These are phyloP conservation scores for Sesamia nonagrioides DNA, from an alignment of 1,140 invertebrate species.

Conservation along the genomic window DNA sequence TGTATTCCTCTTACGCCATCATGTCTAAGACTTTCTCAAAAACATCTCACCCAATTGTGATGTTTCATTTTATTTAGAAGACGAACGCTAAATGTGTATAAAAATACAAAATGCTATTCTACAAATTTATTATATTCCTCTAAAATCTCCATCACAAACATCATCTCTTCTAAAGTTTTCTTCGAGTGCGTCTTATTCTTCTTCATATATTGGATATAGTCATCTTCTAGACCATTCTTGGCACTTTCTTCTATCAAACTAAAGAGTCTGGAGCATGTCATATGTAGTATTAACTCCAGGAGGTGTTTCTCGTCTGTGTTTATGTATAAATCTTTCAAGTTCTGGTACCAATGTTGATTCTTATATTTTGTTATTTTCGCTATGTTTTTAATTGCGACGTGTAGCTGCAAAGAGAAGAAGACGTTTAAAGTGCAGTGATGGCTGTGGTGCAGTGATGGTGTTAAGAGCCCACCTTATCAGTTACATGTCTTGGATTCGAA, in stretches of 20 bases:
- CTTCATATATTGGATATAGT: slow-evolving; percentile 60
- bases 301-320: slow-evolving; percentile 52
- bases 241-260: slow-evolving; percentile 65
- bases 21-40: background rate
- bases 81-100: background rate
- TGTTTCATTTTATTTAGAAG: too few relatives aligned
- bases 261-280: slow-evolving; percentile 62
- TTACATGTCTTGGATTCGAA: too few relatives aligned
- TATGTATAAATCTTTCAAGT: slow-evolving; percentile 70
- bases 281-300: slow-evolving; percentile 66
- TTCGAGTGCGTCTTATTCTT: slow-evolving; percentile 58
- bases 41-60: too few relatives aligned
- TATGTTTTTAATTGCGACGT: slow-evolving; percentile 69
- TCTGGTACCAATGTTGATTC: slow-evolving; percentile 69
- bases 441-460: too few relatives aligned
- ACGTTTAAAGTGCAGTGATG: too few relatives aligned
- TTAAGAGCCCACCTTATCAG: too few relatives aligned
- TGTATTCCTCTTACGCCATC: too few relatives aligned
- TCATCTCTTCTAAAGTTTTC: slow-evolving; percentile 62
- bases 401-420: slow-evolving; percentile 66
- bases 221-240: slow-evolving; percentile 54
- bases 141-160: slow-evolving; percentile 64
- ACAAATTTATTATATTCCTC: slow-evolving; percentile 56
- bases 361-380: slow-evolving; percentile 64
- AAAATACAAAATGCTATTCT: slow-evolving; percentile 24